A percentile compares a stretch with the other conserved stretches of the same genome.
phyloP scores from a whole-genome alignment of 2,113 vertebrate genomes.

The Lagopus muta region DNA sequence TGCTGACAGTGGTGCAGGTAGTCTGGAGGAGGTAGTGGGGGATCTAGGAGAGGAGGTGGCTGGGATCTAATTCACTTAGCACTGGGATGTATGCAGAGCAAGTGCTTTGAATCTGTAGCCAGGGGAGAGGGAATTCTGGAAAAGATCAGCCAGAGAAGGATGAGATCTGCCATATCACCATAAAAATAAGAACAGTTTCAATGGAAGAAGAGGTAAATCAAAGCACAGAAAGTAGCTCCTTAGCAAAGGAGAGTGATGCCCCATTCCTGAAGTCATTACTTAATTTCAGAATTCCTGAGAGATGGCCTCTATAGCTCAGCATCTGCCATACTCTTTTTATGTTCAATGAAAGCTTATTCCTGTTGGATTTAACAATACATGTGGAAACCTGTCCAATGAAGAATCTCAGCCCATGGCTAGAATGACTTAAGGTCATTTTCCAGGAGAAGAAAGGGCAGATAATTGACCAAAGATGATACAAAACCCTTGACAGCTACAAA shows the following conservation, averaged over 20 bases:
- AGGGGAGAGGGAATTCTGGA: background rate
- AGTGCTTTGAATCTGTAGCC: background rate
- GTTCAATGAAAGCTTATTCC: background rate
- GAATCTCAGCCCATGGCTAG: background rate
- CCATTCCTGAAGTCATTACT: background rate
- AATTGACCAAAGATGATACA: background rate
- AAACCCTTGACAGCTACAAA: background rate
- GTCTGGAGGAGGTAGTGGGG: background rate
- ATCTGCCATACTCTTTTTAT: background rate
- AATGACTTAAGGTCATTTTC: background rate
- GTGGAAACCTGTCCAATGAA: background rate
- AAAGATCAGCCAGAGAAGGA: background rate
- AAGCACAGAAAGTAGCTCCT: background rate
- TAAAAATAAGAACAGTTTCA: background rate
- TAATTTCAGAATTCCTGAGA: background rate
- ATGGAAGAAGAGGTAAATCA: background rate
- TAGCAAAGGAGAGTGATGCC: background rate
- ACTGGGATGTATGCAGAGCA: background rate
- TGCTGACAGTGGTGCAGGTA: background rate
- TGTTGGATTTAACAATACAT: background rate
- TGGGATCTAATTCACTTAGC: background rate
- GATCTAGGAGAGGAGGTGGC: fast-evolving
- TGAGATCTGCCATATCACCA: background rate
- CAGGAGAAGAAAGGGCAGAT: background rate
- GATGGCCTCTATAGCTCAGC: fast-evolving